Percentiles rank a stretch among this genome's conserved stretches.
These are phyloP conservation scores for Calosoma granatense DNA, from an alignment of 1,140 invertebrate species.

Conservation along the genomic window DNA sequence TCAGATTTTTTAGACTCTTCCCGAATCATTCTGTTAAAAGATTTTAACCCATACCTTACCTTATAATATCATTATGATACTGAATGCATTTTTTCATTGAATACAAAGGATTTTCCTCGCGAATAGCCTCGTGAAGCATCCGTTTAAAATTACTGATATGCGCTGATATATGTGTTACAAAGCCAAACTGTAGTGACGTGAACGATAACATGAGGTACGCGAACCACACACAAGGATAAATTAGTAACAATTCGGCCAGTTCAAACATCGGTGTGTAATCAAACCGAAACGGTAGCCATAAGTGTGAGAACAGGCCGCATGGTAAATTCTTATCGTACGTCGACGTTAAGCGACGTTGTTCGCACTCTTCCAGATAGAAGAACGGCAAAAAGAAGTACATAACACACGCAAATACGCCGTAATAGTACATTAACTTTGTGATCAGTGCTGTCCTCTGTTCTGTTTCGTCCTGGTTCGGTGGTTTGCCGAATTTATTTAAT, in stretches of 20 bases:
- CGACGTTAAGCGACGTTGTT: not conserved
- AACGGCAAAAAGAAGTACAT: not conserved
- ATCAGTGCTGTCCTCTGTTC: not conserved
- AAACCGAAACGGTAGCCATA: not conserved
- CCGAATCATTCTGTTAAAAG: not conserved
- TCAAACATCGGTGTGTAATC: not conserved
- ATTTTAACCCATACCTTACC: not conserved
- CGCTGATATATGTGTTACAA: not conserved
- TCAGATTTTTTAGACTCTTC: not conserved
- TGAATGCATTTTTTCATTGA: not conserved
- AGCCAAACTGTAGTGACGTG: not conserved
- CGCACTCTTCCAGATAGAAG: not conserved
- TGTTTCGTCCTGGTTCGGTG: not conserved
- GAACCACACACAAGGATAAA: not conserved
- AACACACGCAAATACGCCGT: not conserved
- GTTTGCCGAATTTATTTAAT: too few relatives aligned
- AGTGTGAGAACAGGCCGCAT: not conserved
- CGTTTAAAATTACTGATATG: not conserved
- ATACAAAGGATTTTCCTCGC: too few relatives aligned
- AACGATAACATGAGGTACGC: not conserved
- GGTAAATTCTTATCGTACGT: not conserved
- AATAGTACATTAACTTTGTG: not conserved
- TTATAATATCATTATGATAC: not conserved
- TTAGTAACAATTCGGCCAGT: too few relatives aligned
- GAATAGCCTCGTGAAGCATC: too few relatives aligned